Conservation (phyloP, 2,797 vertebrate genomes). For the Fringilla coelebs region DNA sequence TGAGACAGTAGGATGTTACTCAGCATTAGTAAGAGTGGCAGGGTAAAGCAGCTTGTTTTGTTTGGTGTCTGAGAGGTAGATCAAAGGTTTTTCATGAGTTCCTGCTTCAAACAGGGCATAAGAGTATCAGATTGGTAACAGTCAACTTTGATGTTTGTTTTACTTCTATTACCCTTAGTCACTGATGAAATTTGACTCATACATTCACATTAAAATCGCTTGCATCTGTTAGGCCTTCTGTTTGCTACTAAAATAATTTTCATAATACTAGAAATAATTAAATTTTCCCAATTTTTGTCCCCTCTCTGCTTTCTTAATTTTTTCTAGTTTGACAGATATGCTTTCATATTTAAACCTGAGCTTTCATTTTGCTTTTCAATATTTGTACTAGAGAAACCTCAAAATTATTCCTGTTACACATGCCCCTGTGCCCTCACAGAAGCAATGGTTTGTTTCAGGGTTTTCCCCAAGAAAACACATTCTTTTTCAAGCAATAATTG, state of each 20-base stretch:
- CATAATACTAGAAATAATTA: not conserved
- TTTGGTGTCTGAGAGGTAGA: not conserved
- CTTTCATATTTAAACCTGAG: not conserved
- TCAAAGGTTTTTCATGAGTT: not conserved
- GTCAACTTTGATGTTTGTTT: not conserved
- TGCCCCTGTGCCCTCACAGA: not conserved
- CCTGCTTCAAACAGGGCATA: accelerated
- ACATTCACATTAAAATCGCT: accelerated
- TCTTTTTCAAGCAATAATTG: not conserved
- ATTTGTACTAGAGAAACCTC: not conserved
- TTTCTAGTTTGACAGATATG: not conserved
- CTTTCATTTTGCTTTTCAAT: not conserved
- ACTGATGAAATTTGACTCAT: not conserved
- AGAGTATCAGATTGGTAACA: not conserved
- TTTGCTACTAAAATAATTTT: constrained; percentile 15
- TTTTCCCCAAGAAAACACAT: not conserved
- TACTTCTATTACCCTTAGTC: not conserved
- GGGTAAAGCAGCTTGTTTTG: not conserved
- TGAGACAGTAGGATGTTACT: not conserved
- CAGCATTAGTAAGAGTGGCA: not conserved
- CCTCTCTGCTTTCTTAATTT: not conserved
- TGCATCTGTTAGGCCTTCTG: constrained; percentile 2
- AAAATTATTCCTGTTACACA: not conserved
- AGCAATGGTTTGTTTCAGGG: not conserved
- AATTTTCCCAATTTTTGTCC: not conserved